These are phyloP conservation scores for Thysanoteuthis rhombus DNA, from an alignment of 2,888 invertebrate species.

Conservation along the genomic window DNA sequence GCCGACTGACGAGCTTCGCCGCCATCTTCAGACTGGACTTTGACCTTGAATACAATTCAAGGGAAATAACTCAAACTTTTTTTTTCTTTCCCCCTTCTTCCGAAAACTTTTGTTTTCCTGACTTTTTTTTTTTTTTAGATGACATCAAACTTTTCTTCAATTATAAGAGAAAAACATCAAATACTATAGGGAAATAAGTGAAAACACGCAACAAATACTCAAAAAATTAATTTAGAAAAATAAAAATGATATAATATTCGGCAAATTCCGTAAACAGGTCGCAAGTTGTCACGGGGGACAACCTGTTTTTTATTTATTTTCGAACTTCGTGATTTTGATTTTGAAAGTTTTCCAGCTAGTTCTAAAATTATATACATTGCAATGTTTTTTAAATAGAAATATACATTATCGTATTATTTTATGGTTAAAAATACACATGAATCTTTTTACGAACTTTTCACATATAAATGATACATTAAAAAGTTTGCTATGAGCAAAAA, in stretches of 20 bases:
- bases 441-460: no score
- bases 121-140: not conserved
- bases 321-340: not conserved
- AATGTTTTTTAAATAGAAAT: no score
- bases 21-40: conserved; percentile 12
- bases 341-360: not conserved
- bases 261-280: not conserved
- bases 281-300: not conserved
- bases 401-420: no score
- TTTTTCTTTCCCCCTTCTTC: not conserved
- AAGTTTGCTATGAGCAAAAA: no score
- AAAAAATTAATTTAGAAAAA: not conserved
- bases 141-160: no score
- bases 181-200: not conserved
- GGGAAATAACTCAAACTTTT: not conserved
- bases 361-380: not conserved
- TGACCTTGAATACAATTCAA: conserved; percentile 12
- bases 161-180: not conserved
- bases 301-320: not conserved
- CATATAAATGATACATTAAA: no score
- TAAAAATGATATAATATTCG: not conserved
- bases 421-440: no score
- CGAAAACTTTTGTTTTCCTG: not conserved
- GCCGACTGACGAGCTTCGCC: conserved; percentile 12
- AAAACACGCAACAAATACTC: not conserved